Percentiles rank a stretch among this genome's conserved stretches.
Conservation (phyloP, 2,888 invertebrate species). For the Synergus laeviventris region DNA sequence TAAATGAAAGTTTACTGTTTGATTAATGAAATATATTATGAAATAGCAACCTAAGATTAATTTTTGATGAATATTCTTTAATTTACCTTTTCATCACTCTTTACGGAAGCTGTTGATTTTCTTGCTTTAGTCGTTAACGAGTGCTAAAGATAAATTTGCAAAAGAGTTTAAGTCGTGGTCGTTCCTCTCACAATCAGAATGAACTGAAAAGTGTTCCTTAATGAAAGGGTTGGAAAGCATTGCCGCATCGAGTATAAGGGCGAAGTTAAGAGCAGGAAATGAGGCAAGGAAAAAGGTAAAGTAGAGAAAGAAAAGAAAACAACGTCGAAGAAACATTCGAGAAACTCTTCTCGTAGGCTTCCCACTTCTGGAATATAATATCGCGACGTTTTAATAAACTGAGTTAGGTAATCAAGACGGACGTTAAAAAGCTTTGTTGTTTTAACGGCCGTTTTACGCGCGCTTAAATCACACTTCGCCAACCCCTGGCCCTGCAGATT, state of each 20-base stretch:
- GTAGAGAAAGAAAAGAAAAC: conserved; percentile 32
- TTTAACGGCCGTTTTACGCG: conserved; percentile 75
- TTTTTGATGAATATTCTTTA: no score
- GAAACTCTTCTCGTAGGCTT: conserved; percentile 41
- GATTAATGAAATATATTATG: no score
- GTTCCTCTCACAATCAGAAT: background rate
- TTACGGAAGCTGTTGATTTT: background rate
- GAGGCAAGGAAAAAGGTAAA: background rate
- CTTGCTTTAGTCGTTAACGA: background rate
- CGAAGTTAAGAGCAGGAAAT: background rate
- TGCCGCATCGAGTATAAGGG: background rate
- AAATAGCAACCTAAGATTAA: no score
- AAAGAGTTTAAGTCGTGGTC: background rate
- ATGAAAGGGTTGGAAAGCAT: conserved; percentile 21
- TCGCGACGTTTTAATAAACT: conserved; percentile 74
- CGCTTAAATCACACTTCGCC: conserved; percentile 73
- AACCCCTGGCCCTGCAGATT: conserved; percentile 50
- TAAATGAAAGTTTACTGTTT: no score
- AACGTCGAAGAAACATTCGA: conserved; percentile 46
- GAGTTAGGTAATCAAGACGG: conserved; percentile 73
- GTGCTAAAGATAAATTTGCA: conserved; percentile 15
- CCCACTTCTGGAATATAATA: conserved; percentile 60
- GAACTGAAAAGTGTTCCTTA: conserved; percentile 14
- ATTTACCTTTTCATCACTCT: background rate
- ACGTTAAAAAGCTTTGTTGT: conserved; percentile 73